phyloP scores from a whole-genome alignment of 2,113 vertebrate genomes.

The Microcebus lehilahytsara region DNA sequence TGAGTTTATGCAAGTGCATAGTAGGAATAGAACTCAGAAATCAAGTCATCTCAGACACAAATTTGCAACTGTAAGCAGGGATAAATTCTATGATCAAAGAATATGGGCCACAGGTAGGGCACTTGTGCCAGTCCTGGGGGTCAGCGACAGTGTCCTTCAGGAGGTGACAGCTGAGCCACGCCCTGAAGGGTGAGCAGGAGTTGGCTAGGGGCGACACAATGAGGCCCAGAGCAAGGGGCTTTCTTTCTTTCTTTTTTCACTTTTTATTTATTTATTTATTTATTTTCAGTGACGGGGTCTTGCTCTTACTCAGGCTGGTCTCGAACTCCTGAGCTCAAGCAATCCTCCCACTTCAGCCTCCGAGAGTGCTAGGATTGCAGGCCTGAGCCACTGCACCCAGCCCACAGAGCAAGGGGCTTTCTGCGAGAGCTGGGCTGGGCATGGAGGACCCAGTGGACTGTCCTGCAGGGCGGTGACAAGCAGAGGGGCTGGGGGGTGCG shows the following conservation, averaged over 20 bases:
- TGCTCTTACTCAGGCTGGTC: too few relatives aligned
- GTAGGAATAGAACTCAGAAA: not conserved
- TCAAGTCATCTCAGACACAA: not conserved
- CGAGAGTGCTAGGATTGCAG: too few relatives aligned
- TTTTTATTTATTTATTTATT: too few relatives aligned
- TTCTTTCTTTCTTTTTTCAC: too few relatives aligned
- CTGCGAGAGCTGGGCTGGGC: not conserved
- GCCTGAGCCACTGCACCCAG: too few relatives aligned
- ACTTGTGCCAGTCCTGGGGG: not conserved
- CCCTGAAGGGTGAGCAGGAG: not conserved
- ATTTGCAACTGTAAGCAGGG: not conserved
- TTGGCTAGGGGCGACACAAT: not conserved
- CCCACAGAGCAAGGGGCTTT: not conserved
- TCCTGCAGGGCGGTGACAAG: fast-evolving
- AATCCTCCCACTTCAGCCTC: too few relatives aligned
- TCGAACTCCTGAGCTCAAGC: too few relatives aligned
- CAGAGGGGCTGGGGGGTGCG: not conserved
- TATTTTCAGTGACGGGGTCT: too few relatives aligned
- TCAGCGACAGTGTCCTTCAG: not conserved
- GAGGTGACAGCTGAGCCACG: not conserved
- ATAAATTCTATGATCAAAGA: not conserved
- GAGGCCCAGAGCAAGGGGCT: not conserved
- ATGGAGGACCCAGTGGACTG: not conserved
- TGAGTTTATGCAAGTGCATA: not conserved
- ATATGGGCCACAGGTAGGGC: not conserved